A percentile compares a stretch with the other conserved stretches of the same genome.
Conservation (phyloP, 2,888 invertebrate genomes). For the Proisotoma minuta region DNA sequence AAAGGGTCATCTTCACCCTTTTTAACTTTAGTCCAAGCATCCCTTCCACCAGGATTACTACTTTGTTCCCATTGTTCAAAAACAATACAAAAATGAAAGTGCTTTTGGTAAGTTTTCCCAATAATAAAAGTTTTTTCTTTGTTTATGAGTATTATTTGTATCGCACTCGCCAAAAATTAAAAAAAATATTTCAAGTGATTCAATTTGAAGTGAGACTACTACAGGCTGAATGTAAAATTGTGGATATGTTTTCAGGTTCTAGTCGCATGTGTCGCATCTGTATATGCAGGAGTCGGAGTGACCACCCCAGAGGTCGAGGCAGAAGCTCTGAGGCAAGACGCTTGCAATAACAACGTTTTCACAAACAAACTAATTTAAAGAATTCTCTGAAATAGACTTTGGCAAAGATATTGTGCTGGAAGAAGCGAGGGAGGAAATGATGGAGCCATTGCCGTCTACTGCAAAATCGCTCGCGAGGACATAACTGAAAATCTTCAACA, state of each 20-base stretch:
- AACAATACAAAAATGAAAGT: conserved; percentile 1
- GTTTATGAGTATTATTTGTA: too few species aligned
- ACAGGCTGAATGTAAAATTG: too few species aligned
- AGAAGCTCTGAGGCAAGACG: conserved; percentile 16
- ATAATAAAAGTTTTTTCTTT: too few species aligned
- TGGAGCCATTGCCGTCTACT: conserved; percentile 26
- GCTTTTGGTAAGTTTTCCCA: conserved; percentile 6
- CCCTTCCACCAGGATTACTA: not conserved
- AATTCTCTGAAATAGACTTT: too few species aligned
- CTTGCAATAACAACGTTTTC: too few species aligned
- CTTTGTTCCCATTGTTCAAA: not conserved
- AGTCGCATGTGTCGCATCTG: not conserved
- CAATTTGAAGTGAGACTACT: too few species aligned
- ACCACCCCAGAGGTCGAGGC: conserved; percentile 18
- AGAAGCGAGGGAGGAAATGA: conserved; percentile 18
- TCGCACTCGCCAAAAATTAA: too few species aligned
- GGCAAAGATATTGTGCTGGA: not conserved
- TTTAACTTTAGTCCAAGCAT: not conserved
- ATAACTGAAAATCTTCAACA: conserved; percentile 20
- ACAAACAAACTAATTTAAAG: too few species aligned
- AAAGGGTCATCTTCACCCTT: conserved; percentile 13
- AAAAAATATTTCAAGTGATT: too few species aligned
- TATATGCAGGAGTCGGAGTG: conserved; percentile 20
- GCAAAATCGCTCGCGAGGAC: conserved; percentile 21
- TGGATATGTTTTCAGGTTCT: not conserved